These are phyloP conservation scores for Adelges cooleyi DNA, from an alignment of 1,140 invertebrate species.

Conservation along the genomic window DNA sequence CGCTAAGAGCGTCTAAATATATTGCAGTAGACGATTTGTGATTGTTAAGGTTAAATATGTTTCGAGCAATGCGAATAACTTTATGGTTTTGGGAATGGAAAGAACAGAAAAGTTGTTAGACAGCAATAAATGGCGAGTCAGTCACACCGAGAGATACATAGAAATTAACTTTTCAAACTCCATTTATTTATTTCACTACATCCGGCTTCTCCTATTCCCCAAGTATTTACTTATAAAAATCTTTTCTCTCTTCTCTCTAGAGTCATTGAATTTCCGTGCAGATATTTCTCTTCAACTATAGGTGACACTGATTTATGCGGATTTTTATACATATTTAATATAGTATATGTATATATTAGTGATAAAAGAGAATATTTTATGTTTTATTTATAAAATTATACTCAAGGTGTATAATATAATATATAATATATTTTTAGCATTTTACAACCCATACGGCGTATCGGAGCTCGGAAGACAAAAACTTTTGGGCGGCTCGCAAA, in stretches of 20 bases:
- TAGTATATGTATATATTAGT: too few relatives aligned
- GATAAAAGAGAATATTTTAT: too few relatives aligned
- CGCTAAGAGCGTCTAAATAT: too few relatives aligned
- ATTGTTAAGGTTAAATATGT: not conserved
- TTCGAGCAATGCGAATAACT: too few relatives aligned
- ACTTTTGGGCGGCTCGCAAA: too few relatives aligned
- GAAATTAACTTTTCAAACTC: slow-evolving; percentile 6
- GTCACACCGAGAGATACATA: not conserved
- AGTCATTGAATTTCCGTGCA: too few relatives aligned
- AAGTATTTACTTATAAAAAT: not conserved
- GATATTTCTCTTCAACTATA: slow-evolving; percentile 4
- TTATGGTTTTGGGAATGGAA: not conserved
- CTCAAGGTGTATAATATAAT: too few relatives aligned
- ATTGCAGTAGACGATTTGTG: not conserved
- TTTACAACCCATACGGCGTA: too few relatives aligned
- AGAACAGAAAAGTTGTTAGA: slow-evolving; percentile 5
- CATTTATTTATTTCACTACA: not conserved
- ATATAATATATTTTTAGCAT: too few relatives aligned
- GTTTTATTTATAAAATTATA: too few relatives aligned
- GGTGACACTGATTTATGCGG: not conserved
- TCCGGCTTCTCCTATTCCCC: not conserved
- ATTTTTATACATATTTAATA: not conserved
- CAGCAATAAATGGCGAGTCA: not conserved
- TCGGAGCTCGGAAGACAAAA: too few relatives aligned
- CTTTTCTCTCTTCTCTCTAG: not conserved